Conservation (phyloP, 1,140 invertebrate species). For the Pseudoatta argentina region DNA sequence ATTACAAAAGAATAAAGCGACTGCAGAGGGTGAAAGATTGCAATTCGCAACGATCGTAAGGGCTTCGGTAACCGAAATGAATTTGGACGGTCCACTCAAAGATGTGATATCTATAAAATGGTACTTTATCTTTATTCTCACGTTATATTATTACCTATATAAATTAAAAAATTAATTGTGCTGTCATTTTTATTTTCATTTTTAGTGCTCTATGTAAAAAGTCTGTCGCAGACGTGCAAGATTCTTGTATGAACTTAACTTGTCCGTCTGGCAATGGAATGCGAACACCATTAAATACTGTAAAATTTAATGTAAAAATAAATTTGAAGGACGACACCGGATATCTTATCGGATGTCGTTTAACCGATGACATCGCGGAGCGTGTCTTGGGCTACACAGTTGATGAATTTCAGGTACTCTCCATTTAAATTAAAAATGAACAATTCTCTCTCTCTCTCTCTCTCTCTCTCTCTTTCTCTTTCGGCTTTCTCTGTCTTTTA, state of each 20-base stretch:
- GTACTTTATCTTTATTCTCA: slow-evolving; percentile 65
- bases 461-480: no score
- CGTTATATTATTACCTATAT: neutral
- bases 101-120: slow-evolving; percentile 79
- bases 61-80: slow-evolving; percentile 84
- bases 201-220: slow-evolving; percentile 83
- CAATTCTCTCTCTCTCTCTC: no score
- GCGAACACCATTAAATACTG: slow-evolving; percentile 76
- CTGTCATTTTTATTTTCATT: neutral
- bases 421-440: no score
- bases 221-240: slow-evolving; percentile 70
- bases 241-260: slow-evolving; percentile 85
- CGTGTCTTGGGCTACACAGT: slow-evolving; percentile 77
- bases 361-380: slow-evolving; percentile 81
- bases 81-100: slow-evolving; percentile 78
- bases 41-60: slow-evolving; percentile 84
- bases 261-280: slow-evolving; percentile 84
- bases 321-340: slow-evolving; percentile 85
- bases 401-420: slow-evolving; percentile 77
- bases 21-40: slow-evolving; percentile 70
- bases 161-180: neutral
- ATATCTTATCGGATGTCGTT: slow-evolving; percentile 83
- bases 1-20: slow-evolving; percentile 71
- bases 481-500: no score
- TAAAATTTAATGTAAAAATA: slow-evolving; percentile 81